Evolutionary conservation across 2,797 vertebrate species (phyloP).

Genomic region (Cossypha heuglini): DNA sequence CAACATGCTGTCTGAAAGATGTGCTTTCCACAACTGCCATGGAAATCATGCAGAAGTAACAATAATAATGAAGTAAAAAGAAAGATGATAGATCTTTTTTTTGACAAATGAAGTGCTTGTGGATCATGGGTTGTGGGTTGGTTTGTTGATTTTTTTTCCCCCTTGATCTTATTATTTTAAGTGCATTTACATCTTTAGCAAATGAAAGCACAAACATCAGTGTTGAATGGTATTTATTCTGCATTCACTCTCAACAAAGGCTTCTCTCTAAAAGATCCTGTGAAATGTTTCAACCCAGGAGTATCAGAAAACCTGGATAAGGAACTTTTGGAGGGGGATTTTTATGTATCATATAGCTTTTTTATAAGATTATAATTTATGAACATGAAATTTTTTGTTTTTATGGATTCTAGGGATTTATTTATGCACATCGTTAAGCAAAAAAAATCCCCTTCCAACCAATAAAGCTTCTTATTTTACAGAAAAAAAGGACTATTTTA

Average conservation of each 20-base stretch:
- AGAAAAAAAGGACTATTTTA: not conserved
- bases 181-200: not conserved
- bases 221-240: slow-evolving; percentile 10
- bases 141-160: not conserved
- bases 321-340: not conserved
- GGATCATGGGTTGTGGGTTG: not conserved
- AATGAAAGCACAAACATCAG: slow-evolving; percentile 5
- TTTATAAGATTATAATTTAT: not conserved
- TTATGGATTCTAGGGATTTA: not conserved
- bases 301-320: not conserved
- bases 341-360: not conserved
- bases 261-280: not conserved
- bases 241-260: not conserved
- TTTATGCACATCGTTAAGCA: not conserved
- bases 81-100: slow-evolving; percentile 4
- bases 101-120: not conserved
- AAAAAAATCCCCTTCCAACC: not conserved
- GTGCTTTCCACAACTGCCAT: slow-evolving; percentile 31
- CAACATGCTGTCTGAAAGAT: slow-evolving; percentile 50
- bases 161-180: not conserved
- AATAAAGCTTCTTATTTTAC: not conserved
- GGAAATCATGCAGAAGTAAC: not conserved
- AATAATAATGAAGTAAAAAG: slow-evolving; percentile 15
- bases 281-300: not conserved
- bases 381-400: not conserved